Conservation (phyloP, 2,113 vertebrate genomes). For the Oostethus manadensis region DNA sequence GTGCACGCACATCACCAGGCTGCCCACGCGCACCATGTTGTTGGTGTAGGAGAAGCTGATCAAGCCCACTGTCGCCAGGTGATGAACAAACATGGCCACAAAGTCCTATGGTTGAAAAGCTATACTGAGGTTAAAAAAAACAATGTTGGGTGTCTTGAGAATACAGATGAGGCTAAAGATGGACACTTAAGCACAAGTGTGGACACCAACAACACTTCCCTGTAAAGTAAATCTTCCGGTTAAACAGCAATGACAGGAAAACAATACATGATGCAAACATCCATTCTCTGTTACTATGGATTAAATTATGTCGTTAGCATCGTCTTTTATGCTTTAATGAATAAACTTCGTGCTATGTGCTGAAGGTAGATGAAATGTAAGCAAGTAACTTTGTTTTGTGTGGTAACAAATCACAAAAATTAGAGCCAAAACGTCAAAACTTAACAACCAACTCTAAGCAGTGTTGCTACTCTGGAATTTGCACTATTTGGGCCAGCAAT, state of each 20-base stretch:
- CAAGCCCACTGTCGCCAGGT: conserved; percentile 82
- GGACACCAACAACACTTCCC: too few relatives aligned
- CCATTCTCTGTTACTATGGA: too few relatives aligned
- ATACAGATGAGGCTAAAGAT: not conserved
- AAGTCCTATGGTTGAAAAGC: conserved; percentile 79
- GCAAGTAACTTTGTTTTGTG: too few relatives aligned
- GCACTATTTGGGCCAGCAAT: conserved; percentile 40
- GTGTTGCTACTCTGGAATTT: conserved; percentile 31
- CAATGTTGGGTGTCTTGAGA: not conserved
- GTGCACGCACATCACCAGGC: conserved; percentile 86
- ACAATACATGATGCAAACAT: too few relatives aligned
- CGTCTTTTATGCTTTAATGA: too few relatives aligned
- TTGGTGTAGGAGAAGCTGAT: conserved; percentile 92
- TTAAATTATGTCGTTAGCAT: too few relatives aligned
- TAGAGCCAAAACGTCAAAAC: too few relatives aligned
- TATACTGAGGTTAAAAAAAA: not conserved
- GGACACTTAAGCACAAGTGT: not conserved
- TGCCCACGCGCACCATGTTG: conserved; percentile 92
- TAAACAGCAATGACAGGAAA: too few relatives aligned
- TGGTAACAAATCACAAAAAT: too few relatives aligned
- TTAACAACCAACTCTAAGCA: conserved; percentile 3
- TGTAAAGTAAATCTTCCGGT: too few relatives aligned
- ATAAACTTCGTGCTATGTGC: too few relatives aligned
- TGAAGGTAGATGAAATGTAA: too few relatives aligned
- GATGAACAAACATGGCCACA: conserved; percentile 94